These are phyloP conservation scores for Triplophysa bombifrons DNA, from an alignment of 2,797 vertebrate genomes.

Conservation along the genomic window DNA sequence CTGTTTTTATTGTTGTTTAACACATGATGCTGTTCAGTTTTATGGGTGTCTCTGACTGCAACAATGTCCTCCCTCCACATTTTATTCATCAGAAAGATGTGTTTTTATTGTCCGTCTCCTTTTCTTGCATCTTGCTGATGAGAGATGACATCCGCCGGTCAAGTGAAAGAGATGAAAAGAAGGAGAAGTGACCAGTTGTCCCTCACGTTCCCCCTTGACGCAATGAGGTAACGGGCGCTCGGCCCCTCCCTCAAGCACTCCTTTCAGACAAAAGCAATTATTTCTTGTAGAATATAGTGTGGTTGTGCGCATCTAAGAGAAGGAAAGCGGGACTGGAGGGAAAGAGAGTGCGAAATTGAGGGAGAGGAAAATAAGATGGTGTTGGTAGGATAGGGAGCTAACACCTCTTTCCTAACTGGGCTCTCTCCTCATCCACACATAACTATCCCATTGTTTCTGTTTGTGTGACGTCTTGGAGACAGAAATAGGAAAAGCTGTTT, in stretches of 20 bases:
- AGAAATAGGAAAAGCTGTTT: slow-evolving; percentile 32
- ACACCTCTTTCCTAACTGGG: slow-evolving; percentile 69
- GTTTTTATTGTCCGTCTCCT: slow-evolving; percentile 75
- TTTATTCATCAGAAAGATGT: slow-evolving; percentile 58
- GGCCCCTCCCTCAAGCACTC: slow-evolving; percentile 77
- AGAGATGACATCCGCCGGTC: slow-evolving; percentile 79
- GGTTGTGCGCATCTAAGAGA: slow-evolving; percentile 80
- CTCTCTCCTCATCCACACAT: slow-evolving; percentile 57
- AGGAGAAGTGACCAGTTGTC: slow-evolving; percentile 80
- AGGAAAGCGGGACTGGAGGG: slow-evolving; percentile 65
- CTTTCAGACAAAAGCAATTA: slow-evolving; percentile 97
- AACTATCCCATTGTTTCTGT: slow-evolving; percentile 25
- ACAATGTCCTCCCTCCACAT: neutral
- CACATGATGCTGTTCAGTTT: neutral
- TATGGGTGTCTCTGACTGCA: neutral
- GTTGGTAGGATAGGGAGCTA: slow-evolving; percentile 68
- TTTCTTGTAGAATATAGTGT: slow-evolving; percentile 89
- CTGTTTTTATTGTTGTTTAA: neutral
- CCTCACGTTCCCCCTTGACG: slow-evolving; percentile 80
- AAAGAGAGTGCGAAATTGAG: slow-evolving; percentile 77
- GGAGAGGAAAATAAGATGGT: slow-evolving; percentile 77
- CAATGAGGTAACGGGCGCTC: slow-evolving; percentile 74
- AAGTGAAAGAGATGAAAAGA: slow-evolving; percentile 61
- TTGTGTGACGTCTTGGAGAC: slow-evolving; percentile 16
- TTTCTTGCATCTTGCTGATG: slow-evolving; percentile 72